phyloP scores from a whole-genome alignment of 2,797 vertebrate genomes.

The Takifugu rubripes region DNA sequence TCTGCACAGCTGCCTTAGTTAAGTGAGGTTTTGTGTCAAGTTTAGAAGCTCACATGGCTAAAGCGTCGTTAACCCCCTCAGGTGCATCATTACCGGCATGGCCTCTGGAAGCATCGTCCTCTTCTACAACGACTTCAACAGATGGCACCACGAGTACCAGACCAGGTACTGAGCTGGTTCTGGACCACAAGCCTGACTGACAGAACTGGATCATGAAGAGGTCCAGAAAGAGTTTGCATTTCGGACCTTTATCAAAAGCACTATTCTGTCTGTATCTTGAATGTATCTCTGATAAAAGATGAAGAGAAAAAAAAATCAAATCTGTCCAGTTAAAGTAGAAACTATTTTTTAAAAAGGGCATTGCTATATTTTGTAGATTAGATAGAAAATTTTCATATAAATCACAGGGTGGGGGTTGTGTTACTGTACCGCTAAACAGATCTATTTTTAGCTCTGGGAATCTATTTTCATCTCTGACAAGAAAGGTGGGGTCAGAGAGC shows the following conservation, averaged over 20 bases:
- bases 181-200: constrained; percentile 16
- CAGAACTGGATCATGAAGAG: not conserved
- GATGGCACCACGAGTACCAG: constrained; percentile 98
- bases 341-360: constrained; percentile 94
- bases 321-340: constrained; percentile 71
- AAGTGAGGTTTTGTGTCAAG: too few relatives aligned
- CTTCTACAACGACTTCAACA: constrained; percentile 98
- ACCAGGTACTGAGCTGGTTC: constrained; percentile 84
- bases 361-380: constrained; percentile 98
- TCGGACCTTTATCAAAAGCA: constrained; percentile 51
- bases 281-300: constrained; percentile 65
- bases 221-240: constrained; percentile 15
- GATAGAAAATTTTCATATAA: constrained; percentile 83
- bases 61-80: constrained; percentile 35
- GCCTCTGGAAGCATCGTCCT: constrained; percentile 98
- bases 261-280: constrained; percentile 65
- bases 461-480: constrained; percentile 78
- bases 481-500: constrained; percentile 40
- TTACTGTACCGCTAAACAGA: constrained; percentile 78
- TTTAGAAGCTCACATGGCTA: too few relatives aligned
- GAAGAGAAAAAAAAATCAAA: constrained; percentile 34
- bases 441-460: constrained; percentile 97
- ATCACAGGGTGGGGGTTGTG: constrained; percentile 82
- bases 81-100: constrained; percentile 98
- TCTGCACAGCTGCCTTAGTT: too few relatives aligned